A percentile compares a stretch with the other conserved stretches of the same genome.
These are phyloP conservation scores for Orchesella cincta DNA, from an alignment of 1,140 invertebrate genomes.

Conservation along the genomic window DNA sequence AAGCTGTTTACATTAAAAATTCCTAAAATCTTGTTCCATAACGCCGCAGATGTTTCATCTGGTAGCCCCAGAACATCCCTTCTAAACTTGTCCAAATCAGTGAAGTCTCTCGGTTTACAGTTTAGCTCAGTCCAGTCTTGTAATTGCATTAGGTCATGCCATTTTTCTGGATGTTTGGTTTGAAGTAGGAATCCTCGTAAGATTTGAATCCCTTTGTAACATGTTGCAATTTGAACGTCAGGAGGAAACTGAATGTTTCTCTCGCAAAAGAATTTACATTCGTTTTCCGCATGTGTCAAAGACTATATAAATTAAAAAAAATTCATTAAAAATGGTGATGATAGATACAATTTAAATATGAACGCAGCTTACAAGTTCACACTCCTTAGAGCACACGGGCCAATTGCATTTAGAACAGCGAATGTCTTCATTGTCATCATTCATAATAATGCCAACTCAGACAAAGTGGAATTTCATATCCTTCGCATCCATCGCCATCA, in stretches of 20 bases:
- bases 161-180: slow-evolving; percentile 26
- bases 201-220: slow-evolving; percentile 38
- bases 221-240: slow-evolving; percentile 17
- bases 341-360: background rate
- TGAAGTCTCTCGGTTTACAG: slow-evolving; percentile 15
- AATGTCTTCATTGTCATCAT: slow-evolving; percentile 37
- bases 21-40: slow-evolving; percentile 34
- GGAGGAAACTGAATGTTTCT: slow-evolving; percentile 33
- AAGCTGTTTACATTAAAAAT: slow-evolving; percentile 38
- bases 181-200: slow-evolving; percentile 33
- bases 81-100: slow-evolving; percentile 26
- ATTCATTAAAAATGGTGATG: background rate
- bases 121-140: slow-evolving; percentile 22
- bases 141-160: slow-evolving; percentile 30
- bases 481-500: slow-evolving; percentile 11
- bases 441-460: slow-evolving; percentile 37
- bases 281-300: slow-evolving; percentile 29
- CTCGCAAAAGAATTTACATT: slow-evolving; percentile 34
- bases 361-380: slow-evolving; percentile 26
- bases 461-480: slow-evolving; percentile 32
- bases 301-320: too few relatives aligned
- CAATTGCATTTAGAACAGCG: slow-evolving; percentile 36
- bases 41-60: background rate
- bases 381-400: slow-evolving; percentile 34
- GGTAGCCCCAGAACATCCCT: slow-evolving; percentile 23